These are phyloP conservation scores for Limonius californicus DNA, from an alignment of 1,140 invertebrate genomes.

Conservation along the genomic window DNA sequence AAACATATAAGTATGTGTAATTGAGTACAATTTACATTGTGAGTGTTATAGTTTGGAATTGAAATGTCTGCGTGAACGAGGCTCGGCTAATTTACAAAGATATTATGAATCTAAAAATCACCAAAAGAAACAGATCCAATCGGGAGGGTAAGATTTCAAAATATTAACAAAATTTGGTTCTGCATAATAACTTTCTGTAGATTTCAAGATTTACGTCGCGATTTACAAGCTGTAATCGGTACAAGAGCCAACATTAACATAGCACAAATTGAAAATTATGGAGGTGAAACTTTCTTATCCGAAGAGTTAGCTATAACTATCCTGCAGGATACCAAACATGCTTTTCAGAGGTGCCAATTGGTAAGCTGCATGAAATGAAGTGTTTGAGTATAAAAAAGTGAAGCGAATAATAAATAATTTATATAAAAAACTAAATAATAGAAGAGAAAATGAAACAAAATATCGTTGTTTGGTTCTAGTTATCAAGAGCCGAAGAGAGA, in stretches of 20 bases:
- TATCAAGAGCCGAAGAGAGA: constrained; percentile 78
- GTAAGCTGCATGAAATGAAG: too few species aligned
- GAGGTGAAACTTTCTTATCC: constrained; percentile 95
- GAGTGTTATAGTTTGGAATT: constrained; percentile 61
- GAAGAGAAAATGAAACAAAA: too few species aligned
- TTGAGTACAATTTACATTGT: too few species aligned
- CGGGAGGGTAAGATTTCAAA: constrained; percentile 54
- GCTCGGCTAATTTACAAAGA: constrained; percentile 66
- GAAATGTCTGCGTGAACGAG: constrained; percentile 73
- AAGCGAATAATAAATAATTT: too few species aligned
- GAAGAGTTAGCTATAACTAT: constrained; percentile 94
- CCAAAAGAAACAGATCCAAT: constrained; percentile 80
- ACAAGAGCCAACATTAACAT: constrained; percentile 90
- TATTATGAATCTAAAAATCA: constrained; percentile 95
- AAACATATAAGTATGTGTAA: too few species aligned
- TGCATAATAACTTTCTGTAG: too few species aligned
- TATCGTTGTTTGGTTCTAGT: constrained; percentile 53
- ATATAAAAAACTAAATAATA: too few species aligned
- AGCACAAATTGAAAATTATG: constrained; percentile 90
- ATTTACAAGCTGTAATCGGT: constrained; percentile 90
- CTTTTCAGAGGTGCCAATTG: constrained; percentile 82
- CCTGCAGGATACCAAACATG: constrained; percentile 86
- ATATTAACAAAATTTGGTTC: too few species aligned
- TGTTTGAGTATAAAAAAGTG: too few species aligned
- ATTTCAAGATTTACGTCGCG: constrained; percentile 87